phyloP scores from a whole-genome alignment of 2,888 invertebrate genomes.

The Caenorhabditis zanzibari region DNA sequence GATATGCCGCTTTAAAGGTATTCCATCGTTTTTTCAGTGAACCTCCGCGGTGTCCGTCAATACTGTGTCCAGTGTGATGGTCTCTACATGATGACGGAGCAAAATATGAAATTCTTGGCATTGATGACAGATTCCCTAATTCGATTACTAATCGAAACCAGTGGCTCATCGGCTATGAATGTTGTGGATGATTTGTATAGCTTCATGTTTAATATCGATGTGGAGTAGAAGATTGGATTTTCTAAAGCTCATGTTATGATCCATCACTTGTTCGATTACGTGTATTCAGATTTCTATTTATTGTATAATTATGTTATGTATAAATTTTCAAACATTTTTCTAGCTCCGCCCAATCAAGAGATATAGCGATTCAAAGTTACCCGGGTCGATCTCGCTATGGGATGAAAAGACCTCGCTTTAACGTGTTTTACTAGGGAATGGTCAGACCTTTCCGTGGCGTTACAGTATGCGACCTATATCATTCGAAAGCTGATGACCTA shows the following conservation, averaged over 20 bases:
- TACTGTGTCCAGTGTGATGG: slow-evolving; percentile 74
- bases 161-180: slow-evolving; percentile 54
- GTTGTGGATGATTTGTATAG: slow-evolving; percentile 63
- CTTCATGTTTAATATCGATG: slow-evolving; percentile 63
- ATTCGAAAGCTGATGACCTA: too few species aligned
- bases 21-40: slow-evolving; percentile 67
- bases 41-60: slow-evolving; percentile 70
- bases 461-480: too few species aligned
- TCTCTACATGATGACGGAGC: slow-evolving; percentile 72
- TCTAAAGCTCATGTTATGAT: not conserved
- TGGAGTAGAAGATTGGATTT: slow-evolving; percentile 37
- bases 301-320: not conserved
- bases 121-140: slow-evolving; percentile 71
- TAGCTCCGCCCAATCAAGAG: too few species aligned
- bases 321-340: too few species aligned
- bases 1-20: too few species aligned
- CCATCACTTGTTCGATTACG: slow-evolving; percentile 1
- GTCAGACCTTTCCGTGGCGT: too few species aligned
- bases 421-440: too few species aligned
- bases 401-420: too few species aligned
- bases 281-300: slow-evolving; percentile 45
- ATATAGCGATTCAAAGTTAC: too few species aligned
- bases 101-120: slow-evolving; percentile 70
- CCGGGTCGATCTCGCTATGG: too few species aligned
- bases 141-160: slow-evolving; percentile 65